Conservation (phyloP, 2,888 invertebrate genomes). For the Andrena praecox region DNA sequence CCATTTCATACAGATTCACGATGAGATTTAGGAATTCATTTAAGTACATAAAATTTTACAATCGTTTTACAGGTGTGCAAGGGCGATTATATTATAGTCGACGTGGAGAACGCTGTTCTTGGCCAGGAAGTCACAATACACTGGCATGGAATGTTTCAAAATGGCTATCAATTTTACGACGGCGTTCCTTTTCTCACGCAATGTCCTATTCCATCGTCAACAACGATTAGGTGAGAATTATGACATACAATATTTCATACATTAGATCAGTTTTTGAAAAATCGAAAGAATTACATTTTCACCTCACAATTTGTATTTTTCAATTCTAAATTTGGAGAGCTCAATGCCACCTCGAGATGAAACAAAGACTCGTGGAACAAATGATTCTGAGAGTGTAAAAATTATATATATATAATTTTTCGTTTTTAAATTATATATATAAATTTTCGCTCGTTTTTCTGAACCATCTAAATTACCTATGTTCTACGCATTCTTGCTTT, state of each 20-base stretch:
- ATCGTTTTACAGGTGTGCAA: slow-evolving; percentile 90
- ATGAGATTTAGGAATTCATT: background rate
- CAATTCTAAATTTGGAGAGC: no score
- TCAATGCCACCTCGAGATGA: no score
- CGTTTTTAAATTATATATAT: no score
- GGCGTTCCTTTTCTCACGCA: slow-evolving; percentile 96
- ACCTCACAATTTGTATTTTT: no score
- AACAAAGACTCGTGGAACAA: no score
- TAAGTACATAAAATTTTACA: no score
- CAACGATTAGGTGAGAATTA: slow-evolving; percentile 89
- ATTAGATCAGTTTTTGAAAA: background rate
- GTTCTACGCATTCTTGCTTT: no score
- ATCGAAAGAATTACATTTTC: no score
- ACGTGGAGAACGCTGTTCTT: slow-evolving; percentile 94
- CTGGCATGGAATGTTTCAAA: slow-evolving; percentile 96
- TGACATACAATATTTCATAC: background rate
- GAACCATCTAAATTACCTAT: no score
- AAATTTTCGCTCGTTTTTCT: no score
- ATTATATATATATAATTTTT: no score
- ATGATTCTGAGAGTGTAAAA: no score
- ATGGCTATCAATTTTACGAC: slow-evolving; percentile 94
- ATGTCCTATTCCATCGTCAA: slow-evolving; percentile 94
- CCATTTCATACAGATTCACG: background rate
- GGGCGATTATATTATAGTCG: slow-evolving; percentile 93
- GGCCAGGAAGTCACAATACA: slow-evolving; percentile 95